Base-by-base conservation (phyloP, 2,113 vertebrate genomes). In the Oostethus manadensis region DNA sequence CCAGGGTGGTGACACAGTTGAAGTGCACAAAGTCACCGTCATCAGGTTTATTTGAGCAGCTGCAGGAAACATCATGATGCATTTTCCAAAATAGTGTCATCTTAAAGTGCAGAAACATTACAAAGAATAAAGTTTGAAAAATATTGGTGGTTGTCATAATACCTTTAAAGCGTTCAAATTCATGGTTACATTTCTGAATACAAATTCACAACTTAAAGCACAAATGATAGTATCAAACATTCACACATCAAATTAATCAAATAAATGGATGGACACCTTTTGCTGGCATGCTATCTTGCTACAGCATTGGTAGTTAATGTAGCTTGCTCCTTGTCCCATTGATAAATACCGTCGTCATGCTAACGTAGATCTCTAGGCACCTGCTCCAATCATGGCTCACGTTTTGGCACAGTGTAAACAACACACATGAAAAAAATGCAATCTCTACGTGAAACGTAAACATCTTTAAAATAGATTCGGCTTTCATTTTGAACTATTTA, bases 381-480 rank as follows among this genome's bases (percentile, higher is more conserved):
- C 29, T 26, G 23, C 23, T 26, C 23, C 23, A 26, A 26, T 3
- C 6, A 15, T 5, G 23, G 50, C 23, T 33, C 8, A 55, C 3
- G 38, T 13, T 42, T 40, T 18, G 53, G 18, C 33, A 11, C 35
- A 55, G 18, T n/a, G 33, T 72, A 85, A 73, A 72, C 68, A 67
- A 20, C 57, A 73, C 38, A 42, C 38, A 14, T 42, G 38, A 42
- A 14, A 4, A 40, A 33, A 40, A 40, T 11, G 10, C 13, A 2
- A 40, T 40, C 38, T 40, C 38, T 10, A 40, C 10, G 10, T 11
- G 38, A 56, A 78, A 60, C 56, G 80, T 77, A 84, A 66, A 71
- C 78, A 70, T 89, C 87, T 85, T 69, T 85, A 90, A 90, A 91
- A 91, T 89, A 91, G 83, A 90, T 80, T 88, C 79, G 89, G 77